phyloP scores from a whole-genome alignment of 2,888 invertebrate genomes.

The Nysson spinosus region DNA sequence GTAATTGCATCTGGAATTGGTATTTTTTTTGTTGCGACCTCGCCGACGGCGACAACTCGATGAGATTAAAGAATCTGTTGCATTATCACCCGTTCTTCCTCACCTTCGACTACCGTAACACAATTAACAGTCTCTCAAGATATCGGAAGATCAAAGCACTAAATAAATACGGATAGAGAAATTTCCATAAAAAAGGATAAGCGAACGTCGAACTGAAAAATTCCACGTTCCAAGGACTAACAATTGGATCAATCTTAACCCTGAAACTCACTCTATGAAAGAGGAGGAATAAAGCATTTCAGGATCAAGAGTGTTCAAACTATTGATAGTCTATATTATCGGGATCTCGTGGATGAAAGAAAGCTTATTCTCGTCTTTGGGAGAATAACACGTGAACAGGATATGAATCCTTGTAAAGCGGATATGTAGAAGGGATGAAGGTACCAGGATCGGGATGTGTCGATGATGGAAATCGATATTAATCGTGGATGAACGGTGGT shows the following conservation, averaged over 20 bases:
- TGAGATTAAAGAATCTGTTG: constrained; percentile 7
- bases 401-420: too few relatives aligned
- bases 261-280: not conserved
- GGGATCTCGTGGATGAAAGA: too few relatives aligned
- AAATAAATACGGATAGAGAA: not conserved
- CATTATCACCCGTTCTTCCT: constrained; percentile 3
- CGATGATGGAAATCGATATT: too few relatives aligned
- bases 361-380: too few relatives aligned
- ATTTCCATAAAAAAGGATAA: not conserved
- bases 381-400: too few relatives aligned
- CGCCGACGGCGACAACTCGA: constrained; percentile 47
- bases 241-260: not conserved
- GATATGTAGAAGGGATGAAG: too few relatives aligned
- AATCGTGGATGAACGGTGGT: too few relatives aligned
- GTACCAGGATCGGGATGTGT: too few relatives aligned
- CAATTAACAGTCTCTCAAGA: not conserved
- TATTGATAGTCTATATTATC: too few relatives aligned
- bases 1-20: constrained; percentile 68
- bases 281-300: too few relatives aligned
- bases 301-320: too few relatives aligned
- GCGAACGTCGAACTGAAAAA: not conserved
- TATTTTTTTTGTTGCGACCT: too few relatives aligned
- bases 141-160: not conserved
- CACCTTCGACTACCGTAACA: constrained; percentile 21
- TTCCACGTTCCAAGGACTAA: not conserved